Conservation (phyloP, 2,888 invertebrate species). For the Tanytarsus gracilentus region DNA sequence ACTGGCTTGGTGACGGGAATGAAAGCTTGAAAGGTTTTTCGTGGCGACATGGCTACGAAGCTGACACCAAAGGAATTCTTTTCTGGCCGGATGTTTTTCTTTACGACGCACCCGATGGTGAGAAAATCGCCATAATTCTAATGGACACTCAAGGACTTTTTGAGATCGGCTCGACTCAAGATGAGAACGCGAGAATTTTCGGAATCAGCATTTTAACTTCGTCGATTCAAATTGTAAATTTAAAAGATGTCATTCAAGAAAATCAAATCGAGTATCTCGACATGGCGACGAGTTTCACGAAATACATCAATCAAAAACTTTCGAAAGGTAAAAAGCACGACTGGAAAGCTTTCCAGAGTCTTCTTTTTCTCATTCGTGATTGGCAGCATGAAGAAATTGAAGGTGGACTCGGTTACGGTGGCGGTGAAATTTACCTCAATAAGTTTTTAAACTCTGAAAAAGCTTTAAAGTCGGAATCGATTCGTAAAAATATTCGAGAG, state of each 20-base stretch:
- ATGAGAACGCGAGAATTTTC: constrained; percentile 26
- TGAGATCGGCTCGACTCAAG: constrained; percentile 21
- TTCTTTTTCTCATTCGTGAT: constrained; percentile 29
- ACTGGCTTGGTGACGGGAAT: no score
- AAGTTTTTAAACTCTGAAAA: not conserved
- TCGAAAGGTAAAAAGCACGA: not conserved
- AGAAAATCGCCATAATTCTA: constrained; percentile 23
- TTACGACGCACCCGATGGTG: not conserved
- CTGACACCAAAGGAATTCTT: constrained; percentile 26
- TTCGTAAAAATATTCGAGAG: no score
- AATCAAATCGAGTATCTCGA: constrained; percentile 28
- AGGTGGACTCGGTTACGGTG: constrained; percentile 11
- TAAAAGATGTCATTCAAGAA: constrained; percentile 25
- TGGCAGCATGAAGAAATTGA: constrained; percentile 24
- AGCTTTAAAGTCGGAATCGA: no score
- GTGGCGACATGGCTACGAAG: constrained; percentile 20
- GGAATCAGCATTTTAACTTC: constrained; percentile 24
- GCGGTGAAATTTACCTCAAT: constrained; percentile 15
- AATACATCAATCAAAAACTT: not conserved
- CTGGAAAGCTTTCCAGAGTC: constrained; percentile 26
- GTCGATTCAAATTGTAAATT: constrained; percentile 23
- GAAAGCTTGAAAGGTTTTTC: no score
- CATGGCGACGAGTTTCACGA: constrained; percentile 18
- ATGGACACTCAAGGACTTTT: constrained; percentile 30
- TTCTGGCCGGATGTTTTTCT: constrained; percentile 28